These are phyloP conservation scores for Notechis scutatus DNA, from an alignment of 2,113 vertebrate species.

Conservation along the genomic window DNA sequence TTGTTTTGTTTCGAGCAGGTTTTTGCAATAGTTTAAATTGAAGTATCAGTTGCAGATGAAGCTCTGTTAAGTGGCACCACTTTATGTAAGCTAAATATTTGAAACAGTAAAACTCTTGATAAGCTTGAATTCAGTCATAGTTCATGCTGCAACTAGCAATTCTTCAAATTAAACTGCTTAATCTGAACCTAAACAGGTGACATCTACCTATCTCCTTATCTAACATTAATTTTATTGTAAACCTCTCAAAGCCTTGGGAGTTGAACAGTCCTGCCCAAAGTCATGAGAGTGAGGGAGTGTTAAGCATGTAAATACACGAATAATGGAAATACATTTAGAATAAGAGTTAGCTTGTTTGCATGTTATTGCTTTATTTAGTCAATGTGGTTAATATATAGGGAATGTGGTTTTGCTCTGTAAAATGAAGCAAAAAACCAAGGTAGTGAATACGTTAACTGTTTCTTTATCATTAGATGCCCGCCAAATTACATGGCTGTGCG, in stretches of 20 bases:
- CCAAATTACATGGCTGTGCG: conserved; percentile 73
- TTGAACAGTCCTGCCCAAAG: neutral
- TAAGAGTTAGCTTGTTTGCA: neutral
- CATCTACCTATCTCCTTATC: neutral
- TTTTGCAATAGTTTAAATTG: neutral
- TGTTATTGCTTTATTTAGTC: neutral
- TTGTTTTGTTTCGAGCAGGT: neutral
- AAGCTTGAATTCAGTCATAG: neutral
- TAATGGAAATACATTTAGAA: neutral
- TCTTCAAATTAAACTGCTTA: neutral
- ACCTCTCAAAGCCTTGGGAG: neutral
- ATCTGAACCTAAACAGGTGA: neutral
- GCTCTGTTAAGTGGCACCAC: neutral
- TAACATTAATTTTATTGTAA: neutral
- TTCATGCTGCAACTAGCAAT: neutral
- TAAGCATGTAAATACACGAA: neutral
- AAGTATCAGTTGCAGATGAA: neutral
- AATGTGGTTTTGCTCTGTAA: neutral
- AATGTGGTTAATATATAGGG: neutral
- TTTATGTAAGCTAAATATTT: neutral
- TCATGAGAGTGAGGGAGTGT: neutral
- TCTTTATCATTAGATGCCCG: conserved; percentile 67
- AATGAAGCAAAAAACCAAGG: rapidly evolving
- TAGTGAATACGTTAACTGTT: neutral
- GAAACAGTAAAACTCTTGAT: neutral